These are phyloP conservation scores for Eutrigla gurnardus DNA, from an alignment of 2,797 vertebrate genomes.

Conservation along the genomic window DNA sequence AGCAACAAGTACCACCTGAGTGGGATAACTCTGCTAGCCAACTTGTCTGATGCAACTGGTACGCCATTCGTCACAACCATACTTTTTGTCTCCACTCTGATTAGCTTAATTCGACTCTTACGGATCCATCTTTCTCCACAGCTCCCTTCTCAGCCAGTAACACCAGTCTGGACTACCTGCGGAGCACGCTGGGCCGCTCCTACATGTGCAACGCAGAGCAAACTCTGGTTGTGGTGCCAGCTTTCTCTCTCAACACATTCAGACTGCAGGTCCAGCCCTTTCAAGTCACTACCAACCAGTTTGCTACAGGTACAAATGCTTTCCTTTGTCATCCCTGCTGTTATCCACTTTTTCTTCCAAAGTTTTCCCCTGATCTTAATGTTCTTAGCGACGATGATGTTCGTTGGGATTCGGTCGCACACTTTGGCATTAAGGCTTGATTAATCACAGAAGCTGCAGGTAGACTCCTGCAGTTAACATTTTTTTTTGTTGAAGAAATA, in stretches of 20 bases:
- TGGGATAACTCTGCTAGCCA: constrained; percentile 69
- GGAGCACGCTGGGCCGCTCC: constrained; percentile 88
- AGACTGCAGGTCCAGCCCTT: constrained; percentile 92
- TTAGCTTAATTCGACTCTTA: not conserved
- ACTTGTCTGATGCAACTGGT: constrained; percentile 78
- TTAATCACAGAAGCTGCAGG: not conserved
- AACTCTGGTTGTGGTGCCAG: constrained; percentile 78
- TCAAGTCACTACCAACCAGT: constrained; percentile 85
- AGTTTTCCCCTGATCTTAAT: not conserved
- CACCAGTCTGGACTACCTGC: constrained; percentile 85
- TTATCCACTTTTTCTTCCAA: not conserved
- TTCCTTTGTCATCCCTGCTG: not conserved
- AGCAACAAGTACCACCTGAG: constrained; percentile 82
- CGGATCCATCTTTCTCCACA: constrained; percentile 41
- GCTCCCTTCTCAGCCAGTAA: constrained; percentile 77
- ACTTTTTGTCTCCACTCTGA: not conserved
- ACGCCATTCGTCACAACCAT: constrained; percentile 28
- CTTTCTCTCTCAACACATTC: constrained; percentile 89
- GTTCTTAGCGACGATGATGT: not conserved
- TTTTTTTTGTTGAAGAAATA: not conserved
- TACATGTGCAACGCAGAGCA: constrained; percentile 92
- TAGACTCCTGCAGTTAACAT: not conserved
- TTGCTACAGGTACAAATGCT: constrained; percentile 87
- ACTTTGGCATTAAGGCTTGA: not conserved
- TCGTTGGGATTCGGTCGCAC: not conserved